Evolutionary conservation across 2,113 vertebrate genomes (phyloP).

Genomic region (Panthera leo): DNA sequence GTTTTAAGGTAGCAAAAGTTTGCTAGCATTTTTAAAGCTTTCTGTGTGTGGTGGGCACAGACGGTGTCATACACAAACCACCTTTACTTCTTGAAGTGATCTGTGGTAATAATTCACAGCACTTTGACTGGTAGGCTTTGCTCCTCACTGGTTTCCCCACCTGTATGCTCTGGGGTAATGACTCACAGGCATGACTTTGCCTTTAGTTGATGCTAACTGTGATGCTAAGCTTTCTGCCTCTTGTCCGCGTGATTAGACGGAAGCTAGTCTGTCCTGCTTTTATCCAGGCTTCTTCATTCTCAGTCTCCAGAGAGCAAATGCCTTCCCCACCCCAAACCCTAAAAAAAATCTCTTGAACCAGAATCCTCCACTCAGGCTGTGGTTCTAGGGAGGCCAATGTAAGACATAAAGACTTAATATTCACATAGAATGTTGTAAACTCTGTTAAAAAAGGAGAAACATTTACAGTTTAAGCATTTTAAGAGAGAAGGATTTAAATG

Average conservation of each 20-base stretch:
- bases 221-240: not conserved
- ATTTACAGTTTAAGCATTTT: not conserved
- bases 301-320: not conserved
- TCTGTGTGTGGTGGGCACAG: not conserved
- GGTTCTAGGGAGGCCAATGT: not conserved
- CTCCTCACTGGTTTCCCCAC: accelerated
- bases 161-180: accelerated
- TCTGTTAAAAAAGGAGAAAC: not conserved
- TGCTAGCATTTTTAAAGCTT: not conserved
- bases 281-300: not conserved
- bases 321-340: not conserved
- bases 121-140: not conserved
- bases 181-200: not conserved
- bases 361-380: not conserved
- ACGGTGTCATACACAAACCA: not conserved
- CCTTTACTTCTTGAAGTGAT: not conserved
- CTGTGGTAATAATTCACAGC: not conserved
- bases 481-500: not conserved
- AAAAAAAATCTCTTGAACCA: not conserved
- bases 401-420: not conserved
- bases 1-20: not conserved
- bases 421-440: not conserved
- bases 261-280: not conserved
- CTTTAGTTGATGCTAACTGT: not conserved
- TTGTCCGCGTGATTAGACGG: not conserved